A percentile compares a stretch with the other conserved stretches of the same genome.
Evolutionary conservation across 1,140 invertebrate genomes (phyloP).

Genomic region (Micrasema longulum): DNA sequence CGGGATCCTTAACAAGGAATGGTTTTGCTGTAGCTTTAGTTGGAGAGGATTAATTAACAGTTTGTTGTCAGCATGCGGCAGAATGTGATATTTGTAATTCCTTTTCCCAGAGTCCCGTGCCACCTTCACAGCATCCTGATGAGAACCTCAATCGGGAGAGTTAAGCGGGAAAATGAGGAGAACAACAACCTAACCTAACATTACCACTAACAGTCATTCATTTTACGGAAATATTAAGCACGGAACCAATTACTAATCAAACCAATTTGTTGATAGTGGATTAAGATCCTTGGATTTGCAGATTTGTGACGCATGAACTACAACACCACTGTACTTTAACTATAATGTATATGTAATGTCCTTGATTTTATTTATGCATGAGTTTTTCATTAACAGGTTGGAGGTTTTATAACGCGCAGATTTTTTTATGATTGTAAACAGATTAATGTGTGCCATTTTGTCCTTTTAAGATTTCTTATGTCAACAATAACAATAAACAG

Average conservation of each 20-base stretch:
- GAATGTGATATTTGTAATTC: constrained; percentile 46
- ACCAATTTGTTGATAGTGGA: constrained; percentile 36
- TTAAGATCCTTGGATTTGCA: not conserved
- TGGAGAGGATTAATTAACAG: constrained; percentile 49
- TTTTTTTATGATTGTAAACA: constrained; percentile 1
- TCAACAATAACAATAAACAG: not conserved
- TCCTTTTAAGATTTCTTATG: no score
- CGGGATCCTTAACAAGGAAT: constrained; percentile 47
- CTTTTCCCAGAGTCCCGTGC: constrained; percentile 73
- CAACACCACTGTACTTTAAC: not conserved
- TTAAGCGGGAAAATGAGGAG: constrained; percentile 56
- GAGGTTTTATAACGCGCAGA: not conserved
- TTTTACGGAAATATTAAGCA: constrained; percentile 47
- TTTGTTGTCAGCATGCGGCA: constrained; percentile 42
- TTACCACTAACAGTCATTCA: constrained; percentile 49
- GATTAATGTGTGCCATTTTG: constrained; percentile 21
- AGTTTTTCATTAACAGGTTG: constrained; percentile 18
- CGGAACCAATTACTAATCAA: constrained; percentile 45
- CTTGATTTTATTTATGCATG: constrained; percentile 17
- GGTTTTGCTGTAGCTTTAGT: constrained; percentile 20
- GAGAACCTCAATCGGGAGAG: constrained; percentile 76
- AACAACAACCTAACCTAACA: constrained; percentile 47
- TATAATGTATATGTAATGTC: no score
- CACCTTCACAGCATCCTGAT: constrained; percentile 71
- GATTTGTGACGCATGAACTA: constrained; percentile 6